Evolutionary conservation across 2,888 invertebrate species (phyloP), one percentile per base, ranked within the genome.

Genomic region (Tenthredo amoena): DNA sequence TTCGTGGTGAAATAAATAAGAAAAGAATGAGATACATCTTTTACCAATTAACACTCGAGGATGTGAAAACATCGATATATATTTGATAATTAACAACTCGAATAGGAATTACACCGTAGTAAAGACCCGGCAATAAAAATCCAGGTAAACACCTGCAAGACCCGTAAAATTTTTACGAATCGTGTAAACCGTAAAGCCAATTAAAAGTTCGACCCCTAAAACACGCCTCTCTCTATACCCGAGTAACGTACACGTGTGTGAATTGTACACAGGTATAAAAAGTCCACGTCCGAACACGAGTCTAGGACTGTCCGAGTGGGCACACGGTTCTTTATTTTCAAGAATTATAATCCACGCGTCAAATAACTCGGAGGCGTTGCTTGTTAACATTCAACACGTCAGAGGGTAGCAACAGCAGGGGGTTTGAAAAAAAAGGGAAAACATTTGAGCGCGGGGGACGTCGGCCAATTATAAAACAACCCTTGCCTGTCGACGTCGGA

Each of bases 121-220:
- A 47, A 83, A 83, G 9, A 71, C 68, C 82, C 37, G 83, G 71
- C 18, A 71, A 83, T 83, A 83, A 83, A 83, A 26, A 83, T 71
- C 15, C 26, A 83, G 47, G 83, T 68, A 83, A 83, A 83, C 83
- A 83, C 83, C 83, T 83, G 83, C 83, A 47, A 71, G 40, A 40
- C 47, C 47, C 15, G 83, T 83, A 83, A 83, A 83, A 82, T 85
- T 84, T 89, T 84, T 87, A 85, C 89, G 87, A 89, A 89, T 89
- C 89, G 88, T 89, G 89, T 84, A 89, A 89, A 89, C 88, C 83
- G 87, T 87, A 86, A 86, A 87, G 87, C 89, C 88, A 89, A 88
- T 89, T 88, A 89, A 89, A 89, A 86, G 86, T 87, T 87, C 86
- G 87, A 87, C 88, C 88, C 87, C 87, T 87, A 87, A 86, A 87